phyloP scores from a whole-genome alignment of 2,888 invertebrate genomes.

The Lepidocyrtinus sp. region DNA sequence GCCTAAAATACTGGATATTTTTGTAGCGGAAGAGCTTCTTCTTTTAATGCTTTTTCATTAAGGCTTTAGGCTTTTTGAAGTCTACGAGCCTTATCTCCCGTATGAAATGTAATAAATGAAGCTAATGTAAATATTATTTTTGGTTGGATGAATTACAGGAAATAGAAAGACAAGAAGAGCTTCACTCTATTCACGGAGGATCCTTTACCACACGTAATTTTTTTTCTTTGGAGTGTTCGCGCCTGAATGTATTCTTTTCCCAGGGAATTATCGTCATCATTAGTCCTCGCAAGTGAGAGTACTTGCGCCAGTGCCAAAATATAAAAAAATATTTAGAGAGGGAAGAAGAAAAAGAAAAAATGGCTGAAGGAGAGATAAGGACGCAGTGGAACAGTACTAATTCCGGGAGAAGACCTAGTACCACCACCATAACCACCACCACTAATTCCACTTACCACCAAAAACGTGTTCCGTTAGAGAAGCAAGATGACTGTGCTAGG shows the following conservation, averaged over 20 bases:
- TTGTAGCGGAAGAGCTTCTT: background rate
- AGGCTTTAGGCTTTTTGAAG: background rate
- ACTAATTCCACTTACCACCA: conserved; percentile 36
- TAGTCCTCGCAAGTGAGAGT: background rate
- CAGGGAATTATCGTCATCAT: conserved; percentile 16
- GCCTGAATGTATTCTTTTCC: conserved; percentile 51
- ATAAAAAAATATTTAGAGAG: conserved; percentile 14
- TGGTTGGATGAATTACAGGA: conserved; percentile 64
- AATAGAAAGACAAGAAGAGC: conserved; percentile 30
- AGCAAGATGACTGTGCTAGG: background rate
- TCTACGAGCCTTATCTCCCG: background rate
- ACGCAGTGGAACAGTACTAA: conserved; percentile 5
- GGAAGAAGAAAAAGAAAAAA: conserved; percentile 11
- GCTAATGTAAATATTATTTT: conserved; percentile 66
- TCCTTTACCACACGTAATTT: background rate
- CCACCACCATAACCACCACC: conserved; percentile 10
- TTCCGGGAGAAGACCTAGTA: conserved; percentile 17
- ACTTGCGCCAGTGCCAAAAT: conserved; percentile 44
- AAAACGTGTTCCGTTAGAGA: conserved; percentile 24
- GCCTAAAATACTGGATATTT: background rate
- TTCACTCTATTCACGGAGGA: conserved; percentile 4
- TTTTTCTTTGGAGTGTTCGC: conserved; percentile 6
- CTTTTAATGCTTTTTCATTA: background rate
- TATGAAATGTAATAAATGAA: conserved; percentile 29
- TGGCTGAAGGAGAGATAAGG: background rate